Evolutionary conservation across 2,797 vertebrate species (phyloP).

Genomic region (Centroberyx gerrardi): DNA sequence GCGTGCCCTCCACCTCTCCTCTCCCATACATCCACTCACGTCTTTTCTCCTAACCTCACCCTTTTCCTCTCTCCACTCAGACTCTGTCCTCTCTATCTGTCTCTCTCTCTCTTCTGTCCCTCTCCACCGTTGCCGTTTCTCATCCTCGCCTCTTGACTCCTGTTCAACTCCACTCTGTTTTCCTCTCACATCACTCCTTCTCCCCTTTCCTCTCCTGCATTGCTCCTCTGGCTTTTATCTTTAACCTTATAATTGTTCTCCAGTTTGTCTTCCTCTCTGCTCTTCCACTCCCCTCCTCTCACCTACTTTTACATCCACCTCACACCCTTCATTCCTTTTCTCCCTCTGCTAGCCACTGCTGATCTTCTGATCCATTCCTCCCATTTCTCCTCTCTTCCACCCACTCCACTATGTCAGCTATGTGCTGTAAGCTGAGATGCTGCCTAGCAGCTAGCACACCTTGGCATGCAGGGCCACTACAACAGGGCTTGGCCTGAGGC

Average conservation of each 20-base stretch:
- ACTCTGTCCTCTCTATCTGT: constrained; percentile 8
- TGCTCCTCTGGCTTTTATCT: constrained; percentile 27
- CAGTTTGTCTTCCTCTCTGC: background rate
- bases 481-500: constrained; percentile 36
- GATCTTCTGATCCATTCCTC: background rate
- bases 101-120: constrained; percentile 12
- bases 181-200: background rate
- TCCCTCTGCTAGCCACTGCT: background rate
- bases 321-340: constrained; percentile 6
- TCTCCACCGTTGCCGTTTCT: constrained; percentile 1
- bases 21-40: constrained; percentile 58
- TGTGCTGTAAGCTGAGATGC: constrained; percentile 37
- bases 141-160: constrained; percentile 13
- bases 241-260: background rate
- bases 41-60: constrained; percentile 47
- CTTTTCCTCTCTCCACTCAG: constrained; percentile 47
- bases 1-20: constrained; percentile 64
- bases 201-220: background rate
- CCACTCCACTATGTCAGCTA: background rate
- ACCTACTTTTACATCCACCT: constrained; percentile 3
- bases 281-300: background rate
- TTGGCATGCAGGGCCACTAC: constrained; percentile 14
- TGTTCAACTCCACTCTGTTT: background rate
- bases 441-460: constrained; percentile 21
- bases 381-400: background rate